phyloP scores from a whole-genome alignment of 2,888 invertebrate genomes.

The Pyrochroa serraticornis region DNA sequence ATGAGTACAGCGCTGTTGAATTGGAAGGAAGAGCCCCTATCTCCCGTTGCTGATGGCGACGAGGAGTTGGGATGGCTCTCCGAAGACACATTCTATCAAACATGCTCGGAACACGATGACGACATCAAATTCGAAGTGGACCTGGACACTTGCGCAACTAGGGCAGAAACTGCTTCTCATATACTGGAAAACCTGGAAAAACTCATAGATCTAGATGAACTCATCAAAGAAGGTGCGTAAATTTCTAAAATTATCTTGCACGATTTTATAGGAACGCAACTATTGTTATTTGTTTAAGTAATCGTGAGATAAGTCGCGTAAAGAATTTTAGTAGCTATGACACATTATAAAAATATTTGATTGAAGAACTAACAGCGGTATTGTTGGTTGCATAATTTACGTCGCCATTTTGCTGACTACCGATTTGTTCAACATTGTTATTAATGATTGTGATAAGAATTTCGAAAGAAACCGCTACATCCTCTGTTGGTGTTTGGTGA shows the following conservation, averaged over 20 bases:
- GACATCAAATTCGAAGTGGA: constrained; percentile 46
- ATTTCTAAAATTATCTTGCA: not conserved
- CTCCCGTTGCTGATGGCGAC: constrained; percentile 55
- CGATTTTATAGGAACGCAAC: not conserved
- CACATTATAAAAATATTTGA: too few relatives aligned
- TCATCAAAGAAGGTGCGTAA: constrained; percentile 68
- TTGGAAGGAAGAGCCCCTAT: constrained; percentile 63
- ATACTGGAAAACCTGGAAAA: constrained; percentile 66
- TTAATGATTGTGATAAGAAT: too few relatives aligned
- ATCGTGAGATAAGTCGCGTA: not conserved
- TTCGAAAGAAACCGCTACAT: too few relatives aligned
- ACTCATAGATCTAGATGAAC: constrained; percentile 63
- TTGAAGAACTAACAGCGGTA: not conserved
- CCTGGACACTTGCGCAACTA: constrained; percentile 47
- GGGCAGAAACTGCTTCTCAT: constrained; percentile 68
- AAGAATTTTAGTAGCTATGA: too few relatives aligned
- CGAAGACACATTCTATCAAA: constrained; percentile 51
- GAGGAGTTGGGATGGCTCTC: constrained; percentile 50
- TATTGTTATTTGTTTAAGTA: not conserved
- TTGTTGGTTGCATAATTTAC: constrained; percentile 2
- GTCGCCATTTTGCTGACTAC: not conserved
- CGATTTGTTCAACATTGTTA: too few relatives aligned
- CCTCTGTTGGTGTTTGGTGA: too few relatives aligned
- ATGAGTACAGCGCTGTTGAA: constrained; percentile 51
- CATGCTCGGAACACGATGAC: constrained; percentile 49